These are phyloP conservation scores for Erythrolamprus reginae DNA, from an alignment of 2,113 vertebrate species.

Conservation along the genomic window DNA sequence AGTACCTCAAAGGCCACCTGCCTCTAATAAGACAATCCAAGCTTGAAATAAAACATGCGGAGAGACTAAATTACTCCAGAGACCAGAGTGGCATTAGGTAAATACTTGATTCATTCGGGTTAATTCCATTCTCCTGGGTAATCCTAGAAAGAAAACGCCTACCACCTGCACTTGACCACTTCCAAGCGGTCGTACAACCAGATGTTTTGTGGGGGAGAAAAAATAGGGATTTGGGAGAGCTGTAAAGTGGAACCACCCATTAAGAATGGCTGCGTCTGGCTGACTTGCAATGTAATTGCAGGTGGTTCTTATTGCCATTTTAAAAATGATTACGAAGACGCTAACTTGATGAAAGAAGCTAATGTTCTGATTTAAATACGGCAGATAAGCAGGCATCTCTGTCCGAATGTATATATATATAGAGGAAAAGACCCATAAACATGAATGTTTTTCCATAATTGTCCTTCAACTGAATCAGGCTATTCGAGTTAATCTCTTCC, in stretches of 20 bases:
- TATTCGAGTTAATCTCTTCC: slow-evolving; percentile 20
- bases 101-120: slow-evolving; percentile 22
- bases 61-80: not conserved
- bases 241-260: slow-evolving; percentile 22
- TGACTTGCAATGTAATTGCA: not conserved
- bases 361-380: not conserved
- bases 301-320: not conserved
- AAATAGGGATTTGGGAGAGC: not conserved
- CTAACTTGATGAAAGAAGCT: not conserved
- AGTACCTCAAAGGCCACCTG: not conserved
- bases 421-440: not conserved
- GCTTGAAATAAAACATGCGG: not conserved
- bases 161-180: slow-evolving; percentile 6
- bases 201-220: not conserved
- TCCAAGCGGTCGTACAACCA: slow-evolving; percentile 38
- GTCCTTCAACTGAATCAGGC: not conserved
- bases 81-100: slow-evolving; percentile 15
- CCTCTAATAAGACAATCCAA: not conserved
- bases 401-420: not conserved
- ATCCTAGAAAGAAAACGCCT: slow-evolving; percentile 21
- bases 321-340: not conserved
- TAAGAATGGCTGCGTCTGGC: not conserved
- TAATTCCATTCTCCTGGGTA: slow-evolving; percentile 25
- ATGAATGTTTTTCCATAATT: slow-evolving; percentile 20
- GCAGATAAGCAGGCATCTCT: not conserved